A percentile compares a stretch with the other conserved stretches of the same genome.
Conservation (phyloP, 2,888 invertebrate species). For the Drosophila multiciliata region DNA sequence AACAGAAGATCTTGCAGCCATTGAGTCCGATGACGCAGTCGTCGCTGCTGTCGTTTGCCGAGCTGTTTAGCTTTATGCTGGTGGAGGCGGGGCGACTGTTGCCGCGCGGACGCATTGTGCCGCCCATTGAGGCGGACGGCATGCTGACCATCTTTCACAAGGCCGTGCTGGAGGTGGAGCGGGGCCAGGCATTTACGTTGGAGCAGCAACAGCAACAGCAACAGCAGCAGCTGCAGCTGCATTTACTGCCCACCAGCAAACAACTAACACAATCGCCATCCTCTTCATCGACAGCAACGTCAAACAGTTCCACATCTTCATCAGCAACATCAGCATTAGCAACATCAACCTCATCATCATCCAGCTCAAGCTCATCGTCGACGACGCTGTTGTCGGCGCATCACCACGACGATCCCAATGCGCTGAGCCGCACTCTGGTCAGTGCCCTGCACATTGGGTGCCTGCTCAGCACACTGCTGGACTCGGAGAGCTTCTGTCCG, state of each 20-base stretch:
- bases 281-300: slow-evolving; percentile 52
- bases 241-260: slow-evolving; percentile 47
- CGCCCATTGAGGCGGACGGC: slow-evolving; percentile 92
- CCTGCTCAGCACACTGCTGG: slow-evolving; percentile 89
- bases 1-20: slow-evolving; percentile 95
- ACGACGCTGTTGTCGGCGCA: slow-evolving; percentile 64
- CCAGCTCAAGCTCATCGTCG: slow-evolving; percentile 37
- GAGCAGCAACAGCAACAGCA: slow-evolving; percentile 68
- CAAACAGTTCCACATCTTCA: slow-evolving; percentile 44
- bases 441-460: slow-evolving; percentile 94
- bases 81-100: slow-evolving; percentile 92
- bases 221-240: slow-evolving; percentile 64
- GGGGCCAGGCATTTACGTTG: slow-evolving; percentile 82
- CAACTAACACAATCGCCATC: slow-evolving; percentile 53
- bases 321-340: slow-evolving; percentile 31
- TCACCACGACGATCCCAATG: slow-evolving; percentile 87
- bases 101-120: slow-evolving; percentile 90
- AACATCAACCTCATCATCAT: slow-evolving; percentile 24
- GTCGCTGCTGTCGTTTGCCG: slow-evolving; percentile 96
- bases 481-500: slow-evolving; percentile 86
- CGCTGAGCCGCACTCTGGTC: slow-evolving; percentile 93
- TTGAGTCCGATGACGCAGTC: slow-evolving; percentile 98
- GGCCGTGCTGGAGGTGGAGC: slow-evolving; percentile 91
- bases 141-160: slow-evolving; percentile 93
- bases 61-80: slow-evolving; percentile 97